These are phyloP conservation scores for Ophion slaviceki DNA, from an alignment of 2,888 invertebrate genomes.

Conservation along the genomic window DNA sequence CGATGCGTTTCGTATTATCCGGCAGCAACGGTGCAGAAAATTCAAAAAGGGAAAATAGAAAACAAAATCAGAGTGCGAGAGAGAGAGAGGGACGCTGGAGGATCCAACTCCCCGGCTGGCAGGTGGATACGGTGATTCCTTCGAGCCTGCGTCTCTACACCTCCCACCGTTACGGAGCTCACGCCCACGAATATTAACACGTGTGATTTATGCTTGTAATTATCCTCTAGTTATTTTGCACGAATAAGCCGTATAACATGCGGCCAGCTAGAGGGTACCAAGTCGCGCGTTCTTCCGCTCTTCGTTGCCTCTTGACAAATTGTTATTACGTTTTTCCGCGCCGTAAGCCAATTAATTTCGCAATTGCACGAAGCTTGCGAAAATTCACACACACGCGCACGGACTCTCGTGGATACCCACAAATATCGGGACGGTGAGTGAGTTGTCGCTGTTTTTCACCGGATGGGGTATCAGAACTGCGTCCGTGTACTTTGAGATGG, in stretches of 20 bases:
- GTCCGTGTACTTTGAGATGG: too few relatives aligned
- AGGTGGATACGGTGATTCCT: conserved; percentile 70
- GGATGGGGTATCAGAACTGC: too few relatives aligned
- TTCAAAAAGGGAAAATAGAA: conserved; percentile 12
- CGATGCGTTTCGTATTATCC: conserved; percentile 57
- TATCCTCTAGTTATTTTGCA: conserved; percentile 82
- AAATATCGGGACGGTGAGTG: too few relatives aligned
- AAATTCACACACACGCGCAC: too few relatives aligned
- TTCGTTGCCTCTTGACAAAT: conserved; percentile 58
- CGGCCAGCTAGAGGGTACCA: conserved; percentile 32
- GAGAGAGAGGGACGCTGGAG: conserved; percentile 27
- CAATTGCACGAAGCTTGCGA: conserved; percentile 14
- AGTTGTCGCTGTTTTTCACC: too few relatives aligned
- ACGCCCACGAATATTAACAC: conserved; percentile 83
- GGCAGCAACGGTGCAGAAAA: conserved; percentile 49
- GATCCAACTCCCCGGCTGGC: conserved; percentile 55
- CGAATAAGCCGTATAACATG: conserved; percentile 47
- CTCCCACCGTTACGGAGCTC: conserved; percentile 73
- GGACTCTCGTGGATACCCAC: too few relatives aligned
- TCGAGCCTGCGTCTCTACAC: conserved; percentile 70
- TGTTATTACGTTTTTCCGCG: conserved; percentile 65
- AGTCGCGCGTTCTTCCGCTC: conserved; percentile 50
- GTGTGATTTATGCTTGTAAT: conserved; percentile 83
- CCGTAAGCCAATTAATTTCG: conserved; percentile 57
- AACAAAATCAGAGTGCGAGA: conserved; percentile 2